These are phyloP conservation scores for Heliconius aoede DNA, from an alignment of 2,888 invertebrate species.

Conservation along the genomic window DNA sequence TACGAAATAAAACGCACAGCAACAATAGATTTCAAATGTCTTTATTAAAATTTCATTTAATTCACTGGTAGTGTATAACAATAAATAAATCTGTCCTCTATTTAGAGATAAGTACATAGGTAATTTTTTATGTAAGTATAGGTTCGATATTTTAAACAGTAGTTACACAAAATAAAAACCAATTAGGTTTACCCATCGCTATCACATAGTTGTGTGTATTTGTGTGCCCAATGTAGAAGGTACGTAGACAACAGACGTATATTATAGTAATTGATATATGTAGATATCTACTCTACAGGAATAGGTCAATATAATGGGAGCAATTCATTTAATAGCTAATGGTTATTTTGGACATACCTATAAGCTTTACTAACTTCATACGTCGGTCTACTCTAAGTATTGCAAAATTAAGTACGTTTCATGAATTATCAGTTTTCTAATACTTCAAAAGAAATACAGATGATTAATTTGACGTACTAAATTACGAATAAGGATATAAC, in stretches of 20 bases:
- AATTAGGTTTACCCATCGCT: slow-evolving; percentile 68
- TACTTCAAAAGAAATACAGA: slow-evolving; percentile 3
- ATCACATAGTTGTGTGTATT: slow-evolving; percentile 80
- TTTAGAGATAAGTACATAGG: slow-evolving; percentile 69
- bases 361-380: slow-evolving; percentile 31
- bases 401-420: slow-evolving; percentile 6
- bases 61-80: slow-evolving; percentile 79
- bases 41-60: slow-evolving; percentile 79
- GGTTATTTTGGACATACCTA: slow-evolving; percentile 32
- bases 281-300: slow-evolving; percentile 43
- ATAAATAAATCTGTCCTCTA: slow-evolving; percentile 80
- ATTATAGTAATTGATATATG: slow-evolving; percentile 36
- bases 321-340: slow-evolving; percentile 37
- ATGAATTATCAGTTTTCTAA: slow-evolving; percentile 11
- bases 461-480: slow-evolving; percentile 14
- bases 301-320: slow-evolving; percentile 40
- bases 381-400: slow-evolving; percentile 28
- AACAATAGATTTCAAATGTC: slow-evolving; percentile 53
- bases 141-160: slow-evolving; percentile 64
- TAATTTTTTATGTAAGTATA: slow-evolving; percentile 63
- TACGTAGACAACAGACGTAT: slow-evolving; percentile 44
- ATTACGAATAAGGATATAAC: slow-evolving; percentile 21
- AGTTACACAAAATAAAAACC: slow-evolving; percentile 74
- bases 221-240: slow-evolving; percentile 71
- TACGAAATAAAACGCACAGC: slow-evolving; percentile 34